Base-by-base conservation (phyloP, 2,113 vertebrate species). In the Gnathonemus echidnorhynchus region DNA sequence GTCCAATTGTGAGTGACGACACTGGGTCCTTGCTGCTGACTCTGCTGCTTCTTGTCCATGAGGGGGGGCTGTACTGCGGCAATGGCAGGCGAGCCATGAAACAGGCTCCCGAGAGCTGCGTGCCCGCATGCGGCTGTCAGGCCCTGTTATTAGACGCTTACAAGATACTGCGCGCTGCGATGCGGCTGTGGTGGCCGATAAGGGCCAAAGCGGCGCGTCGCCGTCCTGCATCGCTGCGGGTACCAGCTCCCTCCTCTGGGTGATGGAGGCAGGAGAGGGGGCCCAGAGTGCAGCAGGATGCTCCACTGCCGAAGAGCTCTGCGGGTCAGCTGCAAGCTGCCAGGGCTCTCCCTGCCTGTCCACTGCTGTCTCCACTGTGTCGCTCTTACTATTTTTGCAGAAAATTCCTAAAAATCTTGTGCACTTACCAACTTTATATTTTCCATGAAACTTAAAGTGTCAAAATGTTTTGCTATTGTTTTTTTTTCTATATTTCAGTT, bases 151-250 rank as follows among this genome's bases (percentile, higher is more conserved):
- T 50, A n/a, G 56, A 86, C 45, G 88, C 92, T 53, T 49, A 80
- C 9, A n/a, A 50, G 85, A 48, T 6, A 27, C 39, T 24, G 53
- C 27, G 15, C 35, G 11, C 27, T 0, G 49, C 58, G n/a, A 31
- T 31, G 49, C 91, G 91, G 70, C 93, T 93, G 93, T 24, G 5
- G 89, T 84, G 89, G 48, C 9, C 83, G 93, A 94, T 94, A 93
- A 93, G 90, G 49, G 84, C 86, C 31, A 1, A 46, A 91, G 62
- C 46, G 6, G 80, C 42, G 56, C 88, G 17, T 53, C 62, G 27
- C 77, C 66, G 56, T 50, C 88, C 74, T 53, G 53, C 19, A 1
- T 52, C 58, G 31, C 27, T 46, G n/a, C 19, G 56, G 52, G 88
- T 88, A 87, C 88, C 49, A 48, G 89, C 52, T 70, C 70, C 45